Base-by-base conservation (phyloP, 2,113 vertebrate genomes). In the Scolopax mira region DNA sequence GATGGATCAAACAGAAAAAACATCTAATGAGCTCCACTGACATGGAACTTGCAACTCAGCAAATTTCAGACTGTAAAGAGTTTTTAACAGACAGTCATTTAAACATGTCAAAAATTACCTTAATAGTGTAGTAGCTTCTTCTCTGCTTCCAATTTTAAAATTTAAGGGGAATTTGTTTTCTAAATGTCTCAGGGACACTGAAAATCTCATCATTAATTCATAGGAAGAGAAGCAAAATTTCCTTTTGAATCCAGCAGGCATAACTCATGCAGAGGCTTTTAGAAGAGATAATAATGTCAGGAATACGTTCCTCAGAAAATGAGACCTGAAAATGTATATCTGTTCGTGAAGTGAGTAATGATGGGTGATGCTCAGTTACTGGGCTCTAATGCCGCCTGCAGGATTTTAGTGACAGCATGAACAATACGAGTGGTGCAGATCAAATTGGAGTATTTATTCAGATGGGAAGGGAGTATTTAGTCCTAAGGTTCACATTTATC, bases 371-470 rank as follows among this genome's bases (percentile, higher is more conserved):
- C 82, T 85, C 81, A 52, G 65, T 71, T 89, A 42, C 79, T 6
- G 23, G 79, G 75, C 57, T 92, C 27, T 88, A 82, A 84, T 77
- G 86, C 83, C 2, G 78, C 92, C 94, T 90, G 79, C 90, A 94
- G 96, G 79, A 90, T 84, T 87, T 81, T 79, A 67, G 86, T 90
- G 96, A 93, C 94, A 95, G 77, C 21, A 24, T 41, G 70, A 94
- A 92, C 82, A 83, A 75, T 81, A 55, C 0, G 0, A 87, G 39
- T 30, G 25, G 79, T 80, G 82, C 49, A 1, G 7, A 58, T 91
- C 0, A 2, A 90, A 61, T 6, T 67, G 46, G 72, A 70, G 71
- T 65, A 51, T 86, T 85, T 88, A 84, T 93, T 85, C 79, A 71
- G 30, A 85, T 0, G 21, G 85, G 75, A 85, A 90, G 54, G 46